Evolutionary conservation across 2,113 vertebrate species (phyloP).

Genomic region (Trinectes maculatus): DNA sequence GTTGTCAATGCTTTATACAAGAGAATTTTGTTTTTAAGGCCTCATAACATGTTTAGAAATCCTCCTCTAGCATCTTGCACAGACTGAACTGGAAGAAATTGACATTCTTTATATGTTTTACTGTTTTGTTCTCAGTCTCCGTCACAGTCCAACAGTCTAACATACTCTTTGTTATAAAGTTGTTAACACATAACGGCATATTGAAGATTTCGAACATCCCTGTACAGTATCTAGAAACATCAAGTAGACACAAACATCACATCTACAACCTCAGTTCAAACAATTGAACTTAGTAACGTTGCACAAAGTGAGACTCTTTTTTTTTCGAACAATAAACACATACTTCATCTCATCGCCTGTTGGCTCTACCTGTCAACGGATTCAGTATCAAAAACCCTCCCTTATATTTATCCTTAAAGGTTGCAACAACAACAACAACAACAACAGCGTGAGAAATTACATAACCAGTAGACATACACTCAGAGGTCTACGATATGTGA

Average conservation of each 20-base stretch:
- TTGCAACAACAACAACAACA: no score
- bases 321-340: conserved; percentile 1
- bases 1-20: background rate
- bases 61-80: background rate
- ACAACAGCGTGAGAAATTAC: background rate
- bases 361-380: no score
- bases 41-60: conserved; percentile 31
- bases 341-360: no score
- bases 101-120: no score
- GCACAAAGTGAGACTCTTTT: conserved; percentile 20
- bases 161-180: no score
- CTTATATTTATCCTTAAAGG: background rate
- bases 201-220: conserved; percentile 9
- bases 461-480: conserved; percentile 8
- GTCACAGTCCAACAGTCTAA: conserved; percentile 20
- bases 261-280: conserved; percentile 18
- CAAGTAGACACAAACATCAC: conserved; percentile 22
- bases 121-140: conserved; percentile 4
- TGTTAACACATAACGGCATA: background rate
- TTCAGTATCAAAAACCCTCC: background rate
- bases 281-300: background rate
- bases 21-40: conserved; percentile 38
- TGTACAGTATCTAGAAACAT: conserved; percentile 26
- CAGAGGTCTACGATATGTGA: conserved; percentile 19
- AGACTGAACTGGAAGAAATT: conserved; percentile 9